Evolutionary conservation across 2,797 vertebrate genomes (phyloP).

Genomic region (Cebuella pygmaea): DNA sequence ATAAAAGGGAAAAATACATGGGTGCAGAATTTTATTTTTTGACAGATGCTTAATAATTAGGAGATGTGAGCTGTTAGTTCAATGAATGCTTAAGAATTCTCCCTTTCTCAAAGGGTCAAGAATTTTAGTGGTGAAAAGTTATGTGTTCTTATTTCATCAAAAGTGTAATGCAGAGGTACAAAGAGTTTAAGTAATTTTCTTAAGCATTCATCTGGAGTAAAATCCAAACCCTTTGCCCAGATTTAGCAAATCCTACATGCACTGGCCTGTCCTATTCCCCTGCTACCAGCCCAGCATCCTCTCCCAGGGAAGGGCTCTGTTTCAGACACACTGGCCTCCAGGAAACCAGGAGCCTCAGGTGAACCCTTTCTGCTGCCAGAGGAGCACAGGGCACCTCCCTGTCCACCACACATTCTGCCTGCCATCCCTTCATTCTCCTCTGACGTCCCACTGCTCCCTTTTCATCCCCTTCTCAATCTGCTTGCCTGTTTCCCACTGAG

Average conservation of each 20-base stretch:
- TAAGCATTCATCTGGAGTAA: slow-evolving; percentile 6
- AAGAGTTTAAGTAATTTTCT: slow-evolving; percentile 24
- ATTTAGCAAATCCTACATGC: not conserved
- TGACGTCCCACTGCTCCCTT: rapidly evolving
- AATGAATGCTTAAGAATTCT: slow-evolving; percentile 36
- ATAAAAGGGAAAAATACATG: slow-evolving; percentile 2
- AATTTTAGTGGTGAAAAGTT: slow-evolving; percentile 24
- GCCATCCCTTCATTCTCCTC: not conserved
- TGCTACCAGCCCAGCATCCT: no score
- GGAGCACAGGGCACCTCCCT: not conserved
- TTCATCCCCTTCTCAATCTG: not conserved
- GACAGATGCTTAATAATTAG: not conserved
- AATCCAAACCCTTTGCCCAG: not conserved
- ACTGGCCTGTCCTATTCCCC: not conserved
- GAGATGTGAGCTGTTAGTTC: slow-evolving; percentile 41
- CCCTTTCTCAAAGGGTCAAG: not conserved
- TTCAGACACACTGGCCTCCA: not conserved
- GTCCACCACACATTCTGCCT: not conserved
- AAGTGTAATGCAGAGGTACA: not conserved
- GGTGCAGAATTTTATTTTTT: slow-evolving; percentile 44
- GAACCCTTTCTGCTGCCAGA: not conserved
- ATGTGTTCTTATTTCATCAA: not conserved
- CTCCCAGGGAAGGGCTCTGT: not conserved
- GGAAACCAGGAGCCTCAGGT: not conserved
- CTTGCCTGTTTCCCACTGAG: not conserved